Conservation (phyloP, 2,888 invertebrate genomes). For the Parapristionchus giblindavisi region DNA sequence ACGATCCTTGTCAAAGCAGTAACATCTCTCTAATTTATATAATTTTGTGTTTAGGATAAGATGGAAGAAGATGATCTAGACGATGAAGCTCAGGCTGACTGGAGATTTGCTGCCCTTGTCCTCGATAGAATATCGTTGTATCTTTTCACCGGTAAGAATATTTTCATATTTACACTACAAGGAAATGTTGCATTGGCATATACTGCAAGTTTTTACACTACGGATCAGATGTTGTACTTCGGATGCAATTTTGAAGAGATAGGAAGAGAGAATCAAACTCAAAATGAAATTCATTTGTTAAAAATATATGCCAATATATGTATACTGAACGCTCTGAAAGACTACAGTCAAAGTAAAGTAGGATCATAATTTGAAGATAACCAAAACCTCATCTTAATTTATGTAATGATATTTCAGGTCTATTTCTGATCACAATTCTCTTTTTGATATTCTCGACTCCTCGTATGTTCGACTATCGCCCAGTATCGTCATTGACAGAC, state of each 20-base stretch:
- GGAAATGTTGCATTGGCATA: not conserved
- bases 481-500: conserved; percentile 6
- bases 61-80: conserved; percentile 66
- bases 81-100: conserved; percentile 65
- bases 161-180: not conserved
- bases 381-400: not conserved
- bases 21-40: too few relatives aligned
- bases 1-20: too few relatives aligned
- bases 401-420: conserved; percentile 1
- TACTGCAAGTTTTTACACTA: not conserved
- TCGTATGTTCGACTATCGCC: conserved; percentile 31
- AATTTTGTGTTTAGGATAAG: conserved; percentile 46
- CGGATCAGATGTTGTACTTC: too few relatives aligned
- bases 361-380: too few relatives aligned
- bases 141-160: conserved; percentile 48
- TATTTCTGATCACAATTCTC: conserved; percentile 16
- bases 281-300: too few relatives aligned
- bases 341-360: not conserved
- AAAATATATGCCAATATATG: too few relatives aligned
- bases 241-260: too few relatives aligned
- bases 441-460: conserved; percentile 29
- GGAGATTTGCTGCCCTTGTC: conserved; percentile 67
- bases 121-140: conserved; percentile 66
- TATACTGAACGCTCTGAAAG: not conserved
- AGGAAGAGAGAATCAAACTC: too few relatives aligned